These are phyloP conservation scores for Malacoraja senta DNA, from an alignment of 2,797 vertebrate species.

Conservation along the genomic window DNA sequence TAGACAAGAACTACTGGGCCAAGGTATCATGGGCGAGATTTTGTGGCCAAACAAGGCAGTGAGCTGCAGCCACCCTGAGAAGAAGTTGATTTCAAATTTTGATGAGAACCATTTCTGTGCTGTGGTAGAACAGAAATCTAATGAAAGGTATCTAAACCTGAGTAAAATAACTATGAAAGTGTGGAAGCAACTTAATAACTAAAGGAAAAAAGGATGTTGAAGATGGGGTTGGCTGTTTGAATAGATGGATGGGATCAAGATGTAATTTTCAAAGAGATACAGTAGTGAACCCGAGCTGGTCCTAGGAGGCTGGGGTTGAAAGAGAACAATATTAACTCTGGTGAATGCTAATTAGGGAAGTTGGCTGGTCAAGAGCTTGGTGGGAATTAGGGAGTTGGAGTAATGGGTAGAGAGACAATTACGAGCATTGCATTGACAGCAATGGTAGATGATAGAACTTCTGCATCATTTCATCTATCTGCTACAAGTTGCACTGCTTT, in stretches of 20 bases:
- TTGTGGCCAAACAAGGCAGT: too few species aligned
- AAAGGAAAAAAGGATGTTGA: too few species aligned
- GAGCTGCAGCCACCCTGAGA: too few species aligned
- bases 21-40: too few species aligned
- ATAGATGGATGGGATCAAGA: too few species aligned
- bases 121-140: background rate
- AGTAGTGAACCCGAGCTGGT: too few species aligned
- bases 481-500: background rate
- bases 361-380: background rate
- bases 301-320: background rate
- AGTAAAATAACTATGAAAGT: too few species aligned
- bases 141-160: background rate
- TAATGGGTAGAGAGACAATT: background rate
- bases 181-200: too few species aligned
- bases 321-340: background rate
- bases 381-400: background rate
- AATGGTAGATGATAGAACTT: background rate
- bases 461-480: background rate
- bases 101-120: background rate
- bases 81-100: background rate
- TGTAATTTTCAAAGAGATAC: too few species aligned
- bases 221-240: too few species aligned
- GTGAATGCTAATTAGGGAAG: background rate
- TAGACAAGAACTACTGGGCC: too few species aligned
- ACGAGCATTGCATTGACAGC: background rate